Base-by-base conservation (phyloP, 2,888 invertebrate genomes). In the Drosophila ustulata region DNA sequence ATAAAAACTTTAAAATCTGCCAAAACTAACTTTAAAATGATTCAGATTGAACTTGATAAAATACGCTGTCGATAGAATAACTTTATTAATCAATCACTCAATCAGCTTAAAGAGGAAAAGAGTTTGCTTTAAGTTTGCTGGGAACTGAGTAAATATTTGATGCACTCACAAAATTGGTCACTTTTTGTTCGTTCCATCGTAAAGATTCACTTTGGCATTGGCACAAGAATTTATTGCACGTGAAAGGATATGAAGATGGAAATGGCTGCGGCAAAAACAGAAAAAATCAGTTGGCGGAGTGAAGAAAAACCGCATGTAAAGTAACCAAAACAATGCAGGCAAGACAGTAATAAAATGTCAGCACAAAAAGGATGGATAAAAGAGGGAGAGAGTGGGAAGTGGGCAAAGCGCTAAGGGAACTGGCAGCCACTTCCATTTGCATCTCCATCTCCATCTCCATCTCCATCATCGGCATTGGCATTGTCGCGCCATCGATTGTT, bases 401-500 rank as follows among this genome's bases (percentile, higher is more conserved):
- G 13, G 32, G 26, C 0, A 13, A 25, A 6, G 41, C 25, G 45
- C 2, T 30, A 43, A 18, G 13, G 45, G 8, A 28, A 63, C 23
- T 37, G 57, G 51, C 52, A 71, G 79, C 59, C 58, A 66, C 68
- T 62, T 59, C 63, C 64, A 77, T 71, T 65, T 70, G 75, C 67
- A 79, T 72, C 57, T 67, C 43, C 78, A 80, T 69, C 77, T 67
- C 55, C 67, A 79, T 72, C 57, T 67, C 43, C 78, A 80, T 69
- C 77, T 67, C 55, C 74, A 79, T 82, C 85, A 82, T 76, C 66
- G 78, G 41, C 68, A 63, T 49, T 66, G 69, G 68, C 71, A 74
- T 75, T 82, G 88, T 81, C 86, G 88, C 78, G 71, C 78, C 76
- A 88, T 84, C 84, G 88, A 84, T 88, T 86, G 85, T 88, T 88